A percentile compares a stretch with the other conserved stretches of the same genome.
Evolutionary conservation across 2,113 vertebrate species (phyloP).

Genomic region (Felis catus): F.catus_Fca126_mat1.0 CM031419.1:68906001-68906500

Average conservation of each 20-base stretch:
- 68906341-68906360: background rate
- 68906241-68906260: background rate
- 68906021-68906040: background rate
- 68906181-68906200: background rate
- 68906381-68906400: background rate
- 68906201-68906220: background rate
- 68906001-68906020: background rate
- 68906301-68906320: background rate
- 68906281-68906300: background rate
- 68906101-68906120: background rate
- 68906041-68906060: background rate
- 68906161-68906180: background rate
- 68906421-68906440: background rate
- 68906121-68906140: background rate
- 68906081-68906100: constrained; percentile 13
- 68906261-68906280: background rate
- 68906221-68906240: background rate
- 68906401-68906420: background rate
- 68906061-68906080: background rate
- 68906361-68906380: background rate
- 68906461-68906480: background rate
- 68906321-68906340: background rate
- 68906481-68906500: background rate
- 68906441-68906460: background rate
- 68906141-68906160: background rate